Percentiles rank a stretch among this genome's conserved stretches.
phyloP scores from a whole-genome alignment of 2,113 vertebrate genomes.

The Cyprinodon tularosa region DNA sequence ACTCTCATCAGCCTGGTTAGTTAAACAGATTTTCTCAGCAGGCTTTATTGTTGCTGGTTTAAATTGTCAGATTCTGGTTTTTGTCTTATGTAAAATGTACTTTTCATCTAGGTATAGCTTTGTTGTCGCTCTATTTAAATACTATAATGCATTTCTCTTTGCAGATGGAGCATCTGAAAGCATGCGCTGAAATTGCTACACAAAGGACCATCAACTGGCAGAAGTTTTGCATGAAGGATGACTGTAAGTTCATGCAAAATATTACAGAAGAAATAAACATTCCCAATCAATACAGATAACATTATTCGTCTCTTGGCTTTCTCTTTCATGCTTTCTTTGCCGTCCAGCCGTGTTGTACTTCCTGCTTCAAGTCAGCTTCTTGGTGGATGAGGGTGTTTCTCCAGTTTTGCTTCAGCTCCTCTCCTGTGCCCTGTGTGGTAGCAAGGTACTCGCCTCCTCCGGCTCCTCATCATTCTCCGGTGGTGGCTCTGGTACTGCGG shows the following conservation, averaged over 20 bases:
- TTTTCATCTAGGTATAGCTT: background rate
- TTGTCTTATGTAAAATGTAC: too few species aligned
- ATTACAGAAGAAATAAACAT: background rate
- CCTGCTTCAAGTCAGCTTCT: conserved; percentile 97
- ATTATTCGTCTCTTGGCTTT: background rate
- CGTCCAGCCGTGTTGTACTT: conserved; percentile 93
- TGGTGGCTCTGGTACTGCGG: conserved; percentile 65
- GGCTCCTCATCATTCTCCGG: conserved; percentile 61
- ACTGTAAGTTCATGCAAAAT: conserved; percentile 84
- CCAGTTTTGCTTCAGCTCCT: conserved; percentile 95
- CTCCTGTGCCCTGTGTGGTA: conserved; percentile 95
- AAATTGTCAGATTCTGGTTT: background rate
- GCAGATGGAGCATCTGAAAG: conserved; percentile 98
- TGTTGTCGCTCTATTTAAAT: background rate
- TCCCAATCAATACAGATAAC: background rate
- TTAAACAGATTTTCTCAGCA: background rate
- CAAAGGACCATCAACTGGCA: conserved; percentile 98
- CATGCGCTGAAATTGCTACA: conserved; percentile 96
- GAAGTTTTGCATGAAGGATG: conserved; percentile 99
- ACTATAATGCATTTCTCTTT: conserved; percentile 30
- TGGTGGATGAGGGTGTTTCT: conserved; percentile 96
- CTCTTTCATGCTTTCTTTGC: background rate
- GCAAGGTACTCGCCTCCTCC: conserved; percentile 90
- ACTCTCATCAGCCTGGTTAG: conserved; percentile 95
- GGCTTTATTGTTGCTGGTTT: background rate